These are phyloP conservation scores for Melanostigma gelatinosum DNA, from an alignment of 2,113 vertebrate genomes.

Conservation along the genomic window DNA sequence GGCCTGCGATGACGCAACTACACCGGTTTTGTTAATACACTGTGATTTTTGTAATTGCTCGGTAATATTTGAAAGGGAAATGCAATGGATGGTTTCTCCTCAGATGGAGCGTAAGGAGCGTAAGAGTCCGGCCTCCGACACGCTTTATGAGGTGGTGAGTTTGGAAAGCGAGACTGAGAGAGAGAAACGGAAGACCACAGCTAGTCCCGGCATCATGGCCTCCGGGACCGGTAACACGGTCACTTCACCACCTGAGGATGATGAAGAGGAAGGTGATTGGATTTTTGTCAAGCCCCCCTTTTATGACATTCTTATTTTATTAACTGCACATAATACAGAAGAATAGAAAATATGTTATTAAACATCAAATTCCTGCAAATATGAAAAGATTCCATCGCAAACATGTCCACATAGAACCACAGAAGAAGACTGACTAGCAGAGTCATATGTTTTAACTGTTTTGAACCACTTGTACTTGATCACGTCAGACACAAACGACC, in stretches of 20 bases:
- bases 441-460: neutral
- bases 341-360: neutral
- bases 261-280: conserved; percentile 94
- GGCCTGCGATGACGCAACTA: neutral
- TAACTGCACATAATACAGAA: neutral
- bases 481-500: conserved; percentile 2
- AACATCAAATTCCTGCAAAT: neutral
- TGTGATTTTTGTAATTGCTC: neutral
- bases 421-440: neutral
- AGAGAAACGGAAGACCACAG: conserved; percentile 94
- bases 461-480: neutral
- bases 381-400: neutral
- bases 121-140: conserved; percentile 91
- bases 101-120: conserved; percentile 94
- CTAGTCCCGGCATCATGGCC: conserved; percentile 88
- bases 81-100: neutral
- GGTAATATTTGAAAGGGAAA: neutral
- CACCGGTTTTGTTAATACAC: neutral
- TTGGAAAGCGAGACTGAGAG: conserved; percentile 95
- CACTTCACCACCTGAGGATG: conserved; percentile 96
- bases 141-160: conserved; percentile 94
- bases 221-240: conserved; percentile 88
- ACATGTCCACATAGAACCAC: neutral
- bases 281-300: neutral
- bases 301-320: neutral